phyloP scores from a whole-genome alignment of 2,797 vertebrate species.

The Falco berigora region DNA sequence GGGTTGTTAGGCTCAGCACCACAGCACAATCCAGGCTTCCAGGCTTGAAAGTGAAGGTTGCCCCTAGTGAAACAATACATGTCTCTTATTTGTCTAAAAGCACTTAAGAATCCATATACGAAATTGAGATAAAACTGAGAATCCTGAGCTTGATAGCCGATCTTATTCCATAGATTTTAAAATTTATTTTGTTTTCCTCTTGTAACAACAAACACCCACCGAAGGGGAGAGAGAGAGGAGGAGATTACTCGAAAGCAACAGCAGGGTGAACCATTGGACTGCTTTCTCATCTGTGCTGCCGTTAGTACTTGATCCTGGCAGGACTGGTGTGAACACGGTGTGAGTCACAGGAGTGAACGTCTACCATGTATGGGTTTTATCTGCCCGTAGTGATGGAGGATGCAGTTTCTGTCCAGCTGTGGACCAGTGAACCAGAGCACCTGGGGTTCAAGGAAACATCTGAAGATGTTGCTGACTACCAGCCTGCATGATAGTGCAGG shows the following conservation, averaged over 20 bases:
- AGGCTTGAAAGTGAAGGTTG: not conserved
- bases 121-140: not conserved
- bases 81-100: not conserved
- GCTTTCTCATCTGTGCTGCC: not conserved
- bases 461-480: not conserved
- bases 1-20: not conserved
- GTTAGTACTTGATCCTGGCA: not conserved
- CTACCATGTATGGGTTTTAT: not conserved
- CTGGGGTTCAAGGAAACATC: not conserved
- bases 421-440: not conserved
- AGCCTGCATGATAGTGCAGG: not conserved
- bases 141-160: not conserved
- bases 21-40: too few relatives aligned
- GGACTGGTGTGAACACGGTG: not conserved
- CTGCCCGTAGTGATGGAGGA: not conserved
- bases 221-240: not conserved
- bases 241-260: not conserved
- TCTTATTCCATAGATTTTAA: not conserved
- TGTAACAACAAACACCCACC: not conserved
- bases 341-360: fast-evolving
- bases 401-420: not conserved
- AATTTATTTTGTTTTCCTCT: not conserved
- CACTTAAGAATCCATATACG: not conserved
- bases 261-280: not conserved
- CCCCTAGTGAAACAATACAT: not conserved